Percentiles rank a stretch among this genome's conserved stretches.
phyloP scores from a whole-genome alignment of 1,140 invertebrate species.

The Halyomorpha halys region DNA sequence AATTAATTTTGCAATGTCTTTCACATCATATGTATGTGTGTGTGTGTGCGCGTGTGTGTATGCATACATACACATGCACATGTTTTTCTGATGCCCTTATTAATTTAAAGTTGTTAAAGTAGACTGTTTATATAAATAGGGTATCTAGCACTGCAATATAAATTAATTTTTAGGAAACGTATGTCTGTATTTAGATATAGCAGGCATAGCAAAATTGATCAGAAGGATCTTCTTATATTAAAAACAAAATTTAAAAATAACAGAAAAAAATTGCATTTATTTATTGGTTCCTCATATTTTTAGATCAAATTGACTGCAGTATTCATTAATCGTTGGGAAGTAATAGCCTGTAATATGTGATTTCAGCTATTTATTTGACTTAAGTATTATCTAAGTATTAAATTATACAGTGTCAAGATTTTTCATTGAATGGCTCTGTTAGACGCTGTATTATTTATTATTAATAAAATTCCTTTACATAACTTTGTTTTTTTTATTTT shows the following conservation, averaged over 20 bases:
- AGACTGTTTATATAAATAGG: slow-evolving; percentile 3
- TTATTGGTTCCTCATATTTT: slow-evolving; percentile 12
- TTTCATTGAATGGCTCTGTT: neutral
- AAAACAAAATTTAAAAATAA: no score
- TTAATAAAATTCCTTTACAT: slow-evolving; percentile 3
- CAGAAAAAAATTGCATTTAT: slow-evolving; percentile 6
- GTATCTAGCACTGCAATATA: slow-evolving; percentile 18
- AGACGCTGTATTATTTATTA: neutral
- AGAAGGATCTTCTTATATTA: no score
- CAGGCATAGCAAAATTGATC: no score
- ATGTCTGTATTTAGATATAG: no score
- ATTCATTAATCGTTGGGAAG: neutral
- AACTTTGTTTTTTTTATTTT: neutral
- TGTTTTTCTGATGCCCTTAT: neutral
- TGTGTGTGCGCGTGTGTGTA: no score
- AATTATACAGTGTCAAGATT: slow-evolving; percentile 3
- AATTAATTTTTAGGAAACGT: neutral
- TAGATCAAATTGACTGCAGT: slow-evolving; percentile 4
- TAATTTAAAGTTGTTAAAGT: neutral
- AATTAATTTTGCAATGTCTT: slow-evolving; percentile 12
- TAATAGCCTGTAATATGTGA: slow-evolving; percentile 8
- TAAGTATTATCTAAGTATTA: neutral
- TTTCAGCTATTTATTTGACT: slow-evolving; percentile 10
- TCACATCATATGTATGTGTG: neutral
- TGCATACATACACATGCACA: no score